phyloP scores from a whole-genome alignment of 2,113 vertebrate species.

The Grus americana region DNA sequence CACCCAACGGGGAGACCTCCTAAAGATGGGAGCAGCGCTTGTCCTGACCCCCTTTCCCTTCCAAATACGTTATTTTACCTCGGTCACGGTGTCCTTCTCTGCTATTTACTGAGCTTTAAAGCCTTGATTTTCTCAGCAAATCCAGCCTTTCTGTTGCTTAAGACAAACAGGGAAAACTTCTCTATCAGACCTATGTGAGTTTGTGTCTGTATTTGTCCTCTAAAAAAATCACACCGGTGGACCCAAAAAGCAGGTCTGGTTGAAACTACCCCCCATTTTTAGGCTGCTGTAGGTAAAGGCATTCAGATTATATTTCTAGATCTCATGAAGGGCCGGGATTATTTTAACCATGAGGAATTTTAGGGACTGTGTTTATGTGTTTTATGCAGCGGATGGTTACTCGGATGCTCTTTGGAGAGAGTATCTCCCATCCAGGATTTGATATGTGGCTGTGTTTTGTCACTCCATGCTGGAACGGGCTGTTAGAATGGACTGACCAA shows the following conservation, averaged over 20 bases:
- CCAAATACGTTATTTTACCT: not conserved
- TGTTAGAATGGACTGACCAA: accelerated
- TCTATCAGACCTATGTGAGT: accelerated
- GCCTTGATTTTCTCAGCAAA: not conserved
- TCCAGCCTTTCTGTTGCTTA: not conserved
- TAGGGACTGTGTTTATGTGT: not conserved
- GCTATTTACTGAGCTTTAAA: conserved; percentile 29
- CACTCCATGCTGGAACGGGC: not conserved
- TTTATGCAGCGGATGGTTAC: not conserved
- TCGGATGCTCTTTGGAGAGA: not conserved
- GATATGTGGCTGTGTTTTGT: not conserved
- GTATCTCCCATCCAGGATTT: not conserved
- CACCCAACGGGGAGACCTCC: not conserved
- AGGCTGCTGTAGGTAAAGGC: not conserved
- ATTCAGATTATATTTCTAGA: not conserved
- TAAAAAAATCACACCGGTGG: not conserved
- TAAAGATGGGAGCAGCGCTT: not conserved
- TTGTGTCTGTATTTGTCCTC: not conserved
- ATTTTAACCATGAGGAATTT: not conserved
- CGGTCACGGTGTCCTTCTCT: not conserved
- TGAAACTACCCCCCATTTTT: not conserved
- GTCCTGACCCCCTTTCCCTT: not conserved
- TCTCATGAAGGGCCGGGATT: not conserved
- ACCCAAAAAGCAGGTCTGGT: not conserved
- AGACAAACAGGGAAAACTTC: not conserved